These are phyloP conservation scores for Danio rerio DNA, from an alignment of 2,113 vertebrate genomes.

Conservation along the genomic window DNA sequence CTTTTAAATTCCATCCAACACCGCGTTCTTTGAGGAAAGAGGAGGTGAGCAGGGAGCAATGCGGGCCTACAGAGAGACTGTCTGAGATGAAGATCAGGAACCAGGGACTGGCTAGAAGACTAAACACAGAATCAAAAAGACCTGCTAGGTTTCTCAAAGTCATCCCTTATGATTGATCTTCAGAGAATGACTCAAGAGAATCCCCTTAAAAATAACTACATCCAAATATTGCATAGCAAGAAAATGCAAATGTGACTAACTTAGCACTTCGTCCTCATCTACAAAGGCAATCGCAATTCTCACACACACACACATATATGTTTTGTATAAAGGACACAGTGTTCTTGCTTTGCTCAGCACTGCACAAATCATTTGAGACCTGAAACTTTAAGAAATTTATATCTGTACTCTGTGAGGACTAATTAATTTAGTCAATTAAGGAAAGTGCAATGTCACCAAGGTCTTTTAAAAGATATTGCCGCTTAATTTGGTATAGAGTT, in stretches of 20 bases:
- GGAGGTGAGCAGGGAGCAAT: background rate
- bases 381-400: background rate
- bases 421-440: background rate
- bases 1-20: background rate
- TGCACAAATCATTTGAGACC: slow-evolving; percentile 16
- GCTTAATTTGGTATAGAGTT: too few species aligned
- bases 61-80: background rate
- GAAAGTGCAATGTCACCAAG: background rate
- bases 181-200: slow-evolving; percentile 19
- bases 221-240: slow-evolving; percentile 18
- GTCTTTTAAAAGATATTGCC: background rate
- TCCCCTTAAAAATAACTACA: background rate
- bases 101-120: background rate
- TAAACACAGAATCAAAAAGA: slow-evolving; percentile 21
- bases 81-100: slow-evolving; percentile 17
- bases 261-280: background rate
- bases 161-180: slow-evolving; percentile 17
- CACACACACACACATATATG: background rate
- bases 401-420: background rate
- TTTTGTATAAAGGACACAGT: background rate
- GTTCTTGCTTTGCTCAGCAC: slow-evolving; percentile 4
- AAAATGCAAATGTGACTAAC: background rate
- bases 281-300: background rate
- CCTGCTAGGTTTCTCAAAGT: background rate
- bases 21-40: background rate